Evolutionary conservation across 2,113 vertebrate species (phyloP).

Genomic region (Jacana jacana): DNA sequence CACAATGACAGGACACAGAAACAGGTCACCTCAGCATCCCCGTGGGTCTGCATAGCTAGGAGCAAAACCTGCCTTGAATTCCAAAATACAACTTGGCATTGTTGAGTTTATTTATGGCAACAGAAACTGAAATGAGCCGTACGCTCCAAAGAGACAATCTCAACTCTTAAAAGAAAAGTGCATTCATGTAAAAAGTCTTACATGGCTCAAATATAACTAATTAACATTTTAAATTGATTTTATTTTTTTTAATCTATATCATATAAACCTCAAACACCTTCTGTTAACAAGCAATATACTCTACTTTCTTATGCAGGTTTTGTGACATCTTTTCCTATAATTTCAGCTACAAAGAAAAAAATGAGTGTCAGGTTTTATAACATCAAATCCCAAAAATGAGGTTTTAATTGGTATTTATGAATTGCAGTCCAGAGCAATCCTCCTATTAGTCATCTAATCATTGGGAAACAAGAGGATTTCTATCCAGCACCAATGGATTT

Average conservation of each 20-base stretch:
- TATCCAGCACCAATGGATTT: neutral
- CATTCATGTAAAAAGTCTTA: neutral
- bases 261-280: neutral
- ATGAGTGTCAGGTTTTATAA: neutral
- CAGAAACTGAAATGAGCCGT: neutral
- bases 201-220: neutral
- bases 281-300: neutral
- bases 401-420: constrained; percentile 21
- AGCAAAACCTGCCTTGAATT: neutral
- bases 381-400: neutral
- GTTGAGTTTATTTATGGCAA: neutral
- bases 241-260: neutral
- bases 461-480: constrained; percentile 4
- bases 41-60: neutral
- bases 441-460: neutral
- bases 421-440: neutral
- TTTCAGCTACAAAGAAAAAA: constrained; percentile 31
- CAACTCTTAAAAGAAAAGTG: neutral
- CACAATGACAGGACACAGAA: neutral
- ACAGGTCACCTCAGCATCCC: neutral
- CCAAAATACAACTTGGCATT: neutral
- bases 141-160: neutral
- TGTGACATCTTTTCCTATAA: neutral
- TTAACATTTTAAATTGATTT: neutral
- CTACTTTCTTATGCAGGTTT: neutral